Conservation (phyloP, 1,140 invertebrate genomes). For the Lasioglossum albipes region DNA sequence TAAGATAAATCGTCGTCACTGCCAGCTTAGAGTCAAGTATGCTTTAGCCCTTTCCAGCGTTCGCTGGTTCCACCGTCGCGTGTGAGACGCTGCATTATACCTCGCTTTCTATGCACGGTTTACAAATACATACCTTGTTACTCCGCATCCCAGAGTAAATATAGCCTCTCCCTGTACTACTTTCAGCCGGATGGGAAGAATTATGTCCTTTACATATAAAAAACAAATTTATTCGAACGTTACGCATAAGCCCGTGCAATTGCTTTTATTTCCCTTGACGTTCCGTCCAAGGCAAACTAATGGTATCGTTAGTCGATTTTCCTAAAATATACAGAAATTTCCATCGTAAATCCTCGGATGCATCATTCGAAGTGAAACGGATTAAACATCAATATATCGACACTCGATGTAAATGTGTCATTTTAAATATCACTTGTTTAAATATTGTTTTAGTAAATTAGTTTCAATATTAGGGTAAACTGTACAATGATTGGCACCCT, state of each 20-base stretch:
- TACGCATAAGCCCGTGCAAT: not conserved
- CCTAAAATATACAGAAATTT: no score
- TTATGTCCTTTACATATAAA: slow-evolving; percentile 4
- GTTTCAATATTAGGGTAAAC: no score
- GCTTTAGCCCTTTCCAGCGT: slow-evolving; percentile 33
- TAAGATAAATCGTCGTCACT: slow-evolving; percentile 74
- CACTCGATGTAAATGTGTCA: no score
- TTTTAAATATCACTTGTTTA: no score
- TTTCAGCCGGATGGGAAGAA: not conserved
- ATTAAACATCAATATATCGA: no score
- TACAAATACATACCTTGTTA: slow-evolving; percentile 18
- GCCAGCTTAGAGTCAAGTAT: slow-evolving; percentile 62
- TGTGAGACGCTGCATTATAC: slow-evolving; percentile 13
- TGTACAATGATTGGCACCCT: no score
- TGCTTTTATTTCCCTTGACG: not conserved
- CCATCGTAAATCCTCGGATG: no score
- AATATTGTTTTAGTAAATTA: no score
- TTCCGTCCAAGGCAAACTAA: not conserved
- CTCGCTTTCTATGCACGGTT: slow-evolving; percentile 3
- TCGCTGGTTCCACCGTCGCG: slow-evolving; percentile 1
- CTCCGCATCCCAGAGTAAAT: no score
- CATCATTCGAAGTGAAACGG: no score
- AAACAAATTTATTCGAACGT: not conserved
- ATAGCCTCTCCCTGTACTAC: not conserved
- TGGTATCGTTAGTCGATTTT: not conserved